Evolutionary conservation across 2,888 invertebrate species (phyloP), one percentile per base, ranked within the genome.

Genomic region (Torymus texanus): DNA sequence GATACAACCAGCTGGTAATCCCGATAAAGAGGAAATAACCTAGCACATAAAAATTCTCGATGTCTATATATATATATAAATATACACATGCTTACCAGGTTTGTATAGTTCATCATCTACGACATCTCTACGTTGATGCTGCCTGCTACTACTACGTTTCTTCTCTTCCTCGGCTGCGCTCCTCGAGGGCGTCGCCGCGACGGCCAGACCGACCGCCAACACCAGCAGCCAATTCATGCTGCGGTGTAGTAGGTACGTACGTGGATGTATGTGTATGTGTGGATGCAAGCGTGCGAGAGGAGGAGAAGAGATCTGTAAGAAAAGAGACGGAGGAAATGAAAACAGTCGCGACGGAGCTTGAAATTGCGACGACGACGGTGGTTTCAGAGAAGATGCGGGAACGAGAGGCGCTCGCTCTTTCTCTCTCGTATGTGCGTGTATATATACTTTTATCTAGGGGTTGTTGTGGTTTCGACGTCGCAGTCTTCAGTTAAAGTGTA

Each of bases 181-280:
- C 55, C 24, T 70, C 41, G 41, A 53, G 24, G 66, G 75, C 14
- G 73, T 66, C 58, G 75, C 62, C 72, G 78, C 75, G 14, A 72
- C 70, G 13, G 77, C 72, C 53, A 78, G 13, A 10, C 29, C 75
- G 18, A 73, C 70, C 53, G 70, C 68, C 68, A 78, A 51, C 50
- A 75, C 50, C 63, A 80, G 55, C 73, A 82, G 68, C 73, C 75
- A 73, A 16, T 78, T 80, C 82, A 82, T 80, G 14, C 62, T 62
- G 51, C 51, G 41, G 10, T 8, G 41, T 41, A 8, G 41, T 41
- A 41, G 8, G 41, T 41, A 8, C 8, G 41, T 41, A 8, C 8
- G 10, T 41, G 41, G 5, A 3, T 8, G 41, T 41, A 8, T 41
- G 10, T 41, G 41, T 41, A 3, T 29, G 10, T 5, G 41, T 41